Base-by-base conservation (phyloP, 2,113 vertebrate species). In the Tapirus terrestris region DNA sequence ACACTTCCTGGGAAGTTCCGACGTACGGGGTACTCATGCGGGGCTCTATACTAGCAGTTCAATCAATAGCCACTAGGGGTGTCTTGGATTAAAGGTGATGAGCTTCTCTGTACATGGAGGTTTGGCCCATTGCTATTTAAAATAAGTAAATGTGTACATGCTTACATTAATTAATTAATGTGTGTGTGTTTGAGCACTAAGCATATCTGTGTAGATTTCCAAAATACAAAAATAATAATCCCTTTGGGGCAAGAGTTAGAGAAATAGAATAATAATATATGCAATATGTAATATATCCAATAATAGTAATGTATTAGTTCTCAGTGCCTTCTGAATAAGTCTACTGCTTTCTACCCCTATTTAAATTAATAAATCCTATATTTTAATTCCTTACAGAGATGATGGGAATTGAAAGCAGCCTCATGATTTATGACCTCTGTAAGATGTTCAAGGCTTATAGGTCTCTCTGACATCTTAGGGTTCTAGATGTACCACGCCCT, bases 191-290 rank as follows among this genome's bases (percentile, higher is more conserved):
- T 75, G 29, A 84, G 36, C 45, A 76, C 25, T 27, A 51, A 51
- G 9, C 36, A 36, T 73, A 73, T 43, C 23, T 73, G 20, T 5
- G 17, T 45, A 95, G 14, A 36, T 45, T 67, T 89, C 65, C 72
- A 77, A 94, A 92, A 67, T 12, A 31, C 18, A 45, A 68, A 95
- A 89, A 53, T 73, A 51, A 31, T 43, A 93, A 39, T 29, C n/a
- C 17, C 31, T 96, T 89, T 82, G 56, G 51, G 67, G 21, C 8
- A 72, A 95, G 48, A 9, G 5, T n/a, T 88, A 58, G 43, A 95
- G 68, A 97, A 93, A 83, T 61, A 48, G 25, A 93, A 82, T 63
- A 63, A 18, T 65, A 8, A 39, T 72, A 8, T 31, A 18, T 58
- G 17, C 45, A 48, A 48, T 21, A 18, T 67, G n/a, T 65, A 58